phyloP scores from a whole-genome alignment of 1,140 invertebrate genomes.

The Heliothis virescens region DNA sequence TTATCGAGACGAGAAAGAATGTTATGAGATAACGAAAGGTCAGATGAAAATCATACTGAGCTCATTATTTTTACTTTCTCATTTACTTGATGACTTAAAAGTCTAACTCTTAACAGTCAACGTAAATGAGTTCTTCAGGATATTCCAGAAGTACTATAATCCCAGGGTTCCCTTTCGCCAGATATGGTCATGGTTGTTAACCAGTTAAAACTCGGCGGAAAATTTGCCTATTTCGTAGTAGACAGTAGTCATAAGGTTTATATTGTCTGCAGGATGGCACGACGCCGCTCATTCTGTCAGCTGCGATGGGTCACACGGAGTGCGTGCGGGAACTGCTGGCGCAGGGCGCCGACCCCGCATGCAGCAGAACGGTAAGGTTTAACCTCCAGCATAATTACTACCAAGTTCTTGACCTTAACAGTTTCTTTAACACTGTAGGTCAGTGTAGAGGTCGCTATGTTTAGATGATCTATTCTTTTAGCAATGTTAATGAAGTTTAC shows the following conservation, averaged over 20 bases:
- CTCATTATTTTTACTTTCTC: not conserved
- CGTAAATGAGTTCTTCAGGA: too few species aligned
- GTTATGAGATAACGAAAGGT: not conserved
- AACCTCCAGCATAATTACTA: not conserved
- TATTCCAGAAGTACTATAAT: too few species aligned
- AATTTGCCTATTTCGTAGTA: too few species aligned
- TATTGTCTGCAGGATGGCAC: slow-evolving; percentile 92
- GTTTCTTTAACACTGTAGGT: too few species aligned
- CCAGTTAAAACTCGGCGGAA: too few species aligned
- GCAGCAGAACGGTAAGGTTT: slow-evolving; percentile 89
- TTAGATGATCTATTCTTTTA: too few species aligned
- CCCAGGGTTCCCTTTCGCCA: too few species aligned
- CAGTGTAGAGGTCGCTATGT: too few species aligned
- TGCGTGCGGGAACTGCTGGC: slow-evolving; percentile 94
- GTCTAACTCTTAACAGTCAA: not conserved
- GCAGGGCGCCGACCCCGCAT: slow-evolving; percentile 95
- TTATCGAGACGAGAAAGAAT: too few species aligned
- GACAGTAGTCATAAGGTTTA: not conserved
- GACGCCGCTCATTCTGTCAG: slow-evolving; percentile 95
- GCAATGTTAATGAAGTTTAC: too few species aligned
- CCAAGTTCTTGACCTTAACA: slow-evolving; percentile 1
- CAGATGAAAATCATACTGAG: not conserved
- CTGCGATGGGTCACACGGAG: slow-evolving; percentile 95
- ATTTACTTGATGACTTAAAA: not conserved
- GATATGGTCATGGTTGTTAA: too few species aligned